These are phyloP conservation scores for Dicentrarchus labrax DNA, from an alignment of 2,113 vertebrate genomes.

Conservation along the genomic window DNA sequence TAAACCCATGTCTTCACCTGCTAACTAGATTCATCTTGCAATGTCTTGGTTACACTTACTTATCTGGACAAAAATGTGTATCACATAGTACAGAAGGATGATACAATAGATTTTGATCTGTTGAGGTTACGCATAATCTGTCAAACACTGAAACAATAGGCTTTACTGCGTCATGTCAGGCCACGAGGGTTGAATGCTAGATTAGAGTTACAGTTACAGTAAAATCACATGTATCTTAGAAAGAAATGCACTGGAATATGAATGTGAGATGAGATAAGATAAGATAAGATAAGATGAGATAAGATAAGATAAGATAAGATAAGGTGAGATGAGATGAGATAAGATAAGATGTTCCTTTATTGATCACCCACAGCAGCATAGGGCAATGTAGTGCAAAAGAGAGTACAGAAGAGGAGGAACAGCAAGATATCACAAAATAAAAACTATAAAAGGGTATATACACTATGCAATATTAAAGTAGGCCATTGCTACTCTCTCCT, in stretches of 20 bases:
- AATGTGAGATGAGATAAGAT: no score
- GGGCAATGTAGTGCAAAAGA: no score
- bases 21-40: slow-evolving; percentile 19
- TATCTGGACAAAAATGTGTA: neutral
- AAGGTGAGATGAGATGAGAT: no score
- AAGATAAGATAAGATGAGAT: no score
- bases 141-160: slow-evolving; percentile 11
- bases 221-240: slow-evolving; percentile 6
- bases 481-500: slow-evolving; percentile 5
- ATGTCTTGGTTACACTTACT: slow-evolving; percentile 22
- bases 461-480: no score
- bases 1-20: slow-evolving; percentile 23
- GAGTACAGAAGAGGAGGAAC: no score
- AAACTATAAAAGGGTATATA: no score
- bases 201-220: slow-evolving; percentile 28
- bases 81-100: slow-evolving; percentile 19
- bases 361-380: no score
- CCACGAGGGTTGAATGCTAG: neutral
- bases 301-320: no score
- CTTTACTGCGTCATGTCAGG: neutral
- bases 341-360: no score
- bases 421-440: no score
- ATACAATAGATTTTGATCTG: neutral
- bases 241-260: neutral
- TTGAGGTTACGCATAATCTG: neutral